These are phyloP conservation scores for Promerops cafer DNA, from an alignment of 2,113 vertebrate genomes.

Conservation along the genomic window DNA sequence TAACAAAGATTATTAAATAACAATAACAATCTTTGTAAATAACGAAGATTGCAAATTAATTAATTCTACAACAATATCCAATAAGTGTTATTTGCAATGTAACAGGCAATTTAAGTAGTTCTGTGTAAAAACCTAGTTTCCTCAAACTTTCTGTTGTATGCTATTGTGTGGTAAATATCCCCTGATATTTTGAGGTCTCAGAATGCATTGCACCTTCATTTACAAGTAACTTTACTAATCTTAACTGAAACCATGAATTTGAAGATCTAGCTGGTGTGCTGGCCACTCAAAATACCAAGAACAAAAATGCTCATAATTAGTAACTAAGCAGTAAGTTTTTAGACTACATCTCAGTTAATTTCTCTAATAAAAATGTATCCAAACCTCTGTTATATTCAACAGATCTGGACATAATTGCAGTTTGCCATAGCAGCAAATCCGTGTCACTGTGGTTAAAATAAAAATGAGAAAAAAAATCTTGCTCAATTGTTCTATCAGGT, in stretches of 20 bases:
- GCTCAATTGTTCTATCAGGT: constrained; percentile 11
- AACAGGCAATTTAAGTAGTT: neutral
- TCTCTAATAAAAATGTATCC: neutral
- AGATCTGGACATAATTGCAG: constrained; percentile 6
- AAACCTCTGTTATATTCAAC: neutral
- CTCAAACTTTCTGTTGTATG: neutral
- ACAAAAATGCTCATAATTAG: neutral
- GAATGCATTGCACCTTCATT: neutral
- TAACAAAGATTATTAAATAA: no score
- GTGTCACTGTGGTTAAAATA: constrained; percentile 23
- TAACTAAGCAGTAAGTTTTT: constrained; percentile 34
- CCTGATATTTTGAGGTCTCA: neutral
- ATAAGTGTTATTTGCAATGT: neutral
- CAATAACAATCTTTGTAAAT: no score
- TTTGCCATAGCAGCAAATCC: neutral
- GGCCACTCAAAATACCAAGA: neutral
- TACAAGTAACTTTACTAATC: neutral
- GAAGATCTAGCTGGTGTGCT: neutral
- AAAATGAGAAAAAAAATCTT: constrained; percentile 22
- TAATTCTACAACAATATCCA: neutral
- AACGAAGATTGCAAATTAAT: neutral
- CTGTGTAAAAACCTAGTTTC: neutral
- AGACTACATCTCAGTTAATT: constrained; percentile 23
- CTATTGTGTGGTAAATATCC: neutral
- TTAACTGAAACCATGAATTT: neutral